phyloP scores from a whole-genome alignment of 2,113 vertebrate species.

The Myiozetetes cayanensis region DNA sequence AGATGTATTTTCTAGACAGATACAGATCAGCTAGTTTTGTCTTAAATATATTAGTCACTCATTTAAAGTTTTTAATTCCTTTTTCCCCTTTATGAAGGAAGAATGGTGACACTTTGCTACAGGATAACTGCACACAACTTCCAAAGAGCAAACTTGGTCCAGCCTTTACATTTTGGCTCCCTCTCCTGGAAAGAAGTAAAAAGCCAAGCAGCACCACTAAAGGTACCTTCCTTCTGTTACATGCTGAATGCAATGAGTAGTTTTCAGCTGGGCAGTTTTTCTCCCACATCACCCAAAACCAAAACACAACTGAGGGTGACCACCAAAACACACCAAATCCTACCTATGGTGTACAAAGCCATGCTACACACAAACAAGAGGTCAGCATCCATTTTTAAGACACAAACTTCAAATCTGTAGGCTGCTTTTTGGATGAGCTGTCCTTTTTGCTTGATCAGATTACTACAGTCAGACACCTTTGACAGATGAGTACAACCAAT shows the following conservation, averaged over 20 bases:
- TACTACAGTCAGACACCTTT: neutral
- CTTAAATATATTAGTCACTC: neutral
- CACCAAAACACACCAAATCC: neutral
- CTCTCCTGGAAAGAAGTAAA: slow-evolving; percentile 21
- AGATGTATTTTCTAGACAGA: neutral
- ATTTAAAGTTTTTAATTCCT: neutral
- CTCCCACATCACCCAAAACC: neutral
- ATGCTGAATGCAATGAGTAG: rapidly evolving
- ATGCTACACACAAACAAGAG: neutral
- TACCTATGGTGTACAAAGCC: neutral
- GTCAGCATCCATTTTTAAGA: neutral
- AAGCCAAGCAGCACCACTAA: neutral
- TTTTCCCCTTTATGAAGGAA: neutral
- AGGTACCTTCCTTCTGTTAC: neutral
- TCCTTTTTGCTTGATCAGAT: neutral
- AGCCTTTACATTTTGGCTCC: slow-evolving; percentile 49
- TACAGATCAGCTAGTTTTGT: neutral
- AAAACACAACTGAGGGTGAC: neutral
- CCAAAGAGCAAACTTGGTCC: neutral
- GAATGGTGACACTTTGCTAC: neutral
- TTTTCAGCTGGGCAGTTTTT: neutral
- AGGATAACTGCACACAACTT: neutral
- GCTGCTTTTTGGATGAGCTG: neutral
- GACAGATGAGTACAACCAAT: neutral
- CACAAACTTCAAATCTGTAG: neutral